Conservation (phyloP, 2,888 invertebrate species). For the Callimorpha dominula region DNA sequence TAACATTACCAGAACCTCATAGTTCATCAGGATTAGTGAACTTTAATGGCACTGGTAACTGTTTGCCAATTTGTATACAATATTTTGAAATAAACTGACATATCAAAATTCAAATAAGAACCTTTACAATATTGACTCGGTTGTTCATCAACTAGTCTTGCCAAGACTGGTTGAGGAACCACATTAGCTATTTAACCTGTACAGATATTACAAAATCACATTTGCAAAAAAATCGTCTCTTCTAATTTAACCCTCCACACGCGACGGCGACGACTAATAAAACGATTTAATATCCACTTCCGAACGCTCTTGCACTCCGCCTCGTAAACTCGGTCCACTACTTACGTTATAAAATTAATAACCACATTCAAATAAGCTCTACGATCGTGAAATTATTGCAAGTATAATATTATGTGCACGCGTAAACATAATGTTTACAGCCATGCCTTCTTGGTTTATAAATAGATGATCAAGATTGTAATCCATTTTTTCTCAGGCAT, state of each 20-base stretch:
- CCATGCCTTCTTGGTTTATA: not conserved
- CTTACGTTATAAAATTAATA: constrained; percentile 51
- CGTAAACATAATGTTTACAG: not conserved
- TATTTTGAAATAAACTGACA: no score
- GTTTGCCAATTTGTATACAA: no score
- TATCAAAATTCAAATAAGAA: no score
- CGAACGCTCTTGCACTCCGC: constrained; percentile 53
- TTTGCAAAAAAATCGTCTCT: not conserved
- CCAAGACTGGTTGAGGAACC: not conserved
- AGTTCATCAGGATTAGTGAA: no score
- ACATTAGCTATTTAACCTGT: not conserved
- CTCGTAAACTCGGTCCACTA: constrained; percentile 54
- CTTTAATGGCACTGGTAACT: no score
- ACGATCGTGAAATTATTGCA: constrained; percentile 22
- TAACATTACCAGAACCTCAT: no score
- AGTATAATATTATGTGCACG: constrained; percentile 2
- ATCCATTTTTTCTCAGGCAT: no score
- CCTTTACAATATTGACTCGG: no score
- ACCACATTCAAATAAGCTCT: constrained; percentile 48
- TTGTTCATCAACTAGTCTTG: no score
- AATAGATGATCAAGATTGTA: not conserved
- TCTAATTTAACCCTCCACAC: constrained; percentile 19
- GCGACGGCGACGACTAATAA: constrained; percentile 63
- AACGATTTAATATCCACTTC: constrained; percentile 71
- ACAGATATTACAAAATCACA: not conserved